Base-by-base conservation (phyloP, 1,140 invertebrate species). In the Rhynchophorus ferrugineus region DNA sequence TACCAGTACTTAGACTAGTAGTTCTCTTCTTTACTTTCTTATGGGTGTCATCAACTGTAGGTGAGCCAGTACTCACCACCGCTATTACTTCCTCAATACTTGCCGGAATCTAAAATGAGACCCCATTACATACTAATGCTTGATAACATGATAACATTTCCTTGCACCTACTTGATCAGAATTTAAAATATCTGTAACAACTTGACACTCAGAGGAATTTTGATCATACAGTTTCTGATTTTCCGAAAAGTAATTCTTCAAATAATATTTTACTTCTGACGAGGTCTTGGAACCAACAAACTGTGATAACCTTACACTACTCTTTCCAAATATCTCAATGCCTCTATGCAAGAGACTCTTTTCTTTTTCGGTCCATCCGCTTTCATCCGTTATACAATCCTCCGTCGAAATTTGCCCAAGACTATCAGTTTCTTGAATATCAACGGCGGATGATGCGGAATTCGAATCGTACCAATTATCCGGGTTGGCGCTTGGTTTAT, bases 291-390 rank as follows among this genome's bases (percentile, higher is more conserved):
- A 76, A 63, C 79, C 81, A 49, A 85, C 73, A 56, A 78, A 74
- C 64, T 79, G 73, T 39, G 82, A 74, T 57, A 85, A 75, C 61
- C 79, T 76, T 22, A 69, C 66, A 66, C 78, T 71, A 64, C 79
- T 80, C 61, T 76, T 74, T 2, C 81, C 81, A 75, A 79, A 80
- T 50, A 81, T 76, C 55, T 77, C 76, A 70, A 83, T 74, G 60
- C 79, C 80, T 63, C 73, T 75, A 13, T 73, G 63, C 18, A 84
- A 72, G 43, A 79, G 59, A 49, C 73, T 68, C 63, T 77, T 80
- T 58, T 84, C 81, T 55, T 68, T 68, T 37, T 72, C 64, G 45
- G 68, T 77, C 78, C 78, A 79, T 9, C 67, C 66, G 57, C 62
- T 68, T 36, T 67, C 63, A 54, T 69, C 69, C 11, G 61, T 66